Base-by-base conservation (phyloP, 1,140 invertebrate genomes). In the Neodiprion lecontei region DNA sequence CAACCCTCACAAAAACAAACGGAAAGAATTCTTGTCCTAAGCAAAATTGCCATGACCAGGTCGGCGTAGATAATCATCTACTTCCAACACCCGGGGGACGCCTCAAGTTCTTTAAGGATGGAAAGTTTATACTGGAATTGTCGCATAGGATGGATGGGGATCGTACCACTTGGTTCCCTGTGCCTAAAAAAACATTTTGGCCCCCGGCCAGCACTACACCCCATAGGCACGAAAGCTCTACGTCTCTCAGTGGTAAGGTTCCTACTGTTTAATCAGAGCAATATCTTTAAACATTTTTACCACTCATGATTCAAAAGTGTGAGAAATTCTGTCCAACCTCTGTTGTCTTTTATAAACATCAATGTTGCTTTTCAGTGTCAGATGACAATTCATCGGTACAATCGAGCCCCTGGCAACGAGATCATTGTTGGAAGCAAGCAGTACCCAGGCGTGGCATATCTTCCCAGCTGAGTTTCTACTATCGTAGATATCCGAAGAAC, bases 341-440 rank as follows among this genome's bases (percentile, higher is more conserved):
- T 40, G 28, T 40, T 5, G 28, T 40, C 28, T 40, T 40, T 40
- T 40, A 40, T 40, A 5, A 40, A 40, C 9, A 11, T 8, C 9
- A 9, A 5, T 61, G n/a, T 61, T 61, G 53, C 2, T 79, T 88
- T 88, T 73, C 79, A 94, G 94, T 95, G 88, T 95, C 95, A 79
- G 95, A 96, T 90, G 95, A 96, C 85, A 96, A 95, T 88, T 95
- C 94, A 80, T 96, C 95, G 50, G 91, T 96, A 79, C 94, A 96
- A 82, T 96, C 95, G 67, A 96, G 95, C 80, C 95, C 95, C 73
- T 96, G 95, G 94, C 94, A 95, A 86, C 90, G 95, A 76, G 95
- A 96, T 86, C 95, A 96, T 84, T 93, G 93, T 80, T 96, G 95
- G 94, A 96, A 96, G 84, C 95, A 96, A 86, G 88, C 90, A 48